phyloP scores from a whole-genome alignment of 2,888 invertebrate species.

The Mimumesa dahlbomi region DNA sequence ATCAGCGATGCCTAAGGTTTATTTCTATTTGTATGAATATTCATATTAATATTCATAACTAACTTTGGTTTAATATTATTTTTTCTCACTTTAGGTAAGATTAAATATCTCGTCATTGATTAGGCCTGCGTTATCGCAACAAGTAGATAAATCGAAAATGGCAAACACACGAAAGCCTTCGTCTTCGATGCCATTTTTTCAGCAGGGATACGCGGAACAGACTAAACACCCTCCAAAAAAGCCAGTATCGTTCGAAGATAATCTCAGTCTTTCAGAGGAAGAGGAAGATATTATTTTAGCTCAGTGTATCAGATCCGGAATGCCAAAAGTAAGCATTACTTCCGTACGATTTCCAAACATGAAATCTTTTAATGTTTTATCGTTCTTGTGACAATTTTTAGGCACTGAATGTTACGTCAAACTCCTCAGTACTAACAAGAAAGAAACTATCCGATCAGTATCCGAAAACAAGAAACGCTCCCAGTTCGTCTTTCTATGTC shows the following conservation, averaged over 20 bases:
- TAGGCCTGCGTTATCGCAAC: conserved; percentile 49
- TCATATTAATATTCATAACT: not conserved
- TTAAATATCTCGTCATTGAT: conserved; percentile 42
- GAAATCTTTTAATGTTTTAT: not conserved
- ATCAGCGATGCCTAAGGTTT: conserved; percentile 84
- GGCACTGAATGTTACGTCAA: conserved; percentile 48
- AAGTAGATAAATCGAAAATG: conserved; percentile 40
- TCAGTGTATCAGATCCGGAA: conserved; percentile 85
- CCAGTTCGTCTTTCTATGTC: too few relatives aligned
- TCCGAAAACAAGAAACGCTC: conserved; percentile 20
- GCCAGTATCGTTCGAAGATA: conserved; percentile 82
- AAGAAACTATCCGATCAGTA: conserved; percentile 37
- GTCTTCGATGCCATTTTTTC: conserved; percentile 43
- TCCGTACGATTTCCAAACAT: not conserved
- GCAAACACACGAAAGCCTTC: conserved; percentile 29
- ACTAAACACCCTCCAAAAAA: conserved; percentile 33
- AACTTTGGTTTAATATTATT: not conserved
- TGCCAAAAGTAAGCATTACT: conserved; percentile 81
- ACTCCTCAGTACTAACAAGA: conserved; percentile 4
- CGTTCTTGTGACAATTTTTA: conserved; percentile 4
- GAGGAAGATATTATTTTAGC: conserved; percentile 85
- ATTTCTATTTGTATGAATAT: not conserved
- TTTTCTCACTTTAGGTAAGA: conserved; percentile 37
- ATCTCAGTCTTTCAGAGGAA: conserved; percentile 82
- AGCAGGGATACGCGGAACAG: conserved; percentile 34